Base-by-base conservation (phyloP, 1,140 invertebrate species). In the Aphelenchoides avenae region DNA sequence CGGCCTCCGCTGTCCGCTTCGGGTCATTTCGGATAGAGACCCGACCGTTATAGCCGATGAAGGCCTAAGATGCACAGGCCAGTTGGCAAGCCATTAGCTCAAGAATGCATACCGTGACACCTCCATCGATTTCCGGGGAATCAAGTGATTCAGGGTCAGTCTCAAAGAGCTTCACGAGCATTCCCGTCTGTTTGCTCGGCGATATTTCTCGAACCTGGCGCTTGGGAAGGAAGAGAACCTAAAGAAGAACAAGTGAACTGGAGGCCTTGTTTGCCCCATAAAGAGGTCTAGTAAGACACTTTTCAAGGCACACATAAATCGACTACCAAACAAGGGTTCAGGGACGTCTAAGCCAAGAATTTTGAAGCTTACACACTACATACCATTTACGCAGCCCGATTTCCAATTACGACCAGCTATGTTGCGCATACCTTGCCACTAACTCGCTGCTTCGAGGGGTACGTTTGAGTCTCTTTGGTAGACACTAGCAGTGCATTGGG, bases 31-130 rank as follows among this genome's bases (percentile, higher is more conserved):
- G 58, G 29, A 74, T 62, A n/a, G 57, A 61, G 5, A 74, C 49
- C 15, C 56, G 40, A 5, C 71, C 71, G 42, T 74, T 66, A 29
- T 68, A 73, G 0, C 70, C 71, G 29, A 73, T 71, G 27, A 71
- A 68, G 3, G 72, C 61, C 74, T 68, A 24, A 34, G 69, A 46
- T 36, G 24, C 64, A 33, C 15, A 9, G 13, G n/a, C 13, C 6
- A 54, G 11, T 11, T 50, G 42, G 29, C 27, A 15, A 26, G n/a
- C 24, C 22, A 15, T 20, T 6, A 56, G 22, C 18, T n/a, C 5
- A 34, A n/a, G n/a, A n/a, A n/a, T n/a, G 18, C 15, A 5, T 13
- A 1, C 15, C 30, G 47, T 15, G 31, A 9, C 40, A 63, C 61
- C n/a, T 57, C 33, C 33, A 63, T 51, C 4, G 61, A 18, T 29